Conservation (phyloP, 2,113 vertebrate genomes). For the Petroica traversi region DNA sequence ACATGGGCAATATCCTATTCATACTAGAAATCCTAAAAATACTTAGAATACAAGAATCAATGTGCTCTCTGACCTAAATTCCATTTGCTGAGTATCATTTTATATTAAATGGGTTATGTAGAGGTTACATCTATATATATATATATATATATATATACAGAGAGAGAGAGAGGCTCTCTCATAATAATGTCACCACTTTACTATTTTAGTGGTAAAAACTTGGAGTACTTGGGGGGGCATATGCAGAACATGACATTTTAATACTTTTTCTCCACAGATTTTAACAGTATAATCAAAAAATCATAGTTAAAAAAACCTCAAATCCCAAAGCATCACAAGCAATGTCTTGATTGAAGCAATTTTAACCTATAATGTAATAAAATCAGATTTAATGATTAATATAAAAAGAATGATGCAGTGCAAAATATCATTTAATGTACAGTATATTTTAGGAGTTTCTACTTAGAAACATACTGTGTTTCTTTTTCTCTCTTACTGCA, state of each 20-base stretch:
- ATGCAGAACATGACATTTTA: slow-evolving; percentile 21
- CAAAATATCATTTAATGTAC: background rate
- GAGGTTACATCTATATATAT: background rate
- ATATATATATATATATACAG: too few species aligned
- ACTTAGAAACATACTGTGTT: background rate
- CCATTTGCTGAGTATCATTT: background rate
- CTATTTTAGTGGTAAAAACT: background rate
- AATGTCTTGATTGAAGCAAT: background rate
- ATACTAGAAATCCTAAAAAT: background rate
- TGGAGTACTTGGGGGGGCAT: background rate
- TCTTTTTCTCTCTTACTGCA: background rate
- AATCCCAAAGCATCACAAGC: background rate
- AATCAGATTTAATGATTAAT: background rate
- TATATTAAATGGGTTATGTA: background rate
- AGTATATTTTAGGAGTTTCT: background rate
- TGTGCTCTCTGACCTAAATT: background rate
- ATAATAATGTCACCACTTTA: background rate
- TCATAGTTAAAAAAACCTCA: background rate
- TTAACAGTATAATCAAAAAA: slow-evolving; percentile 9
- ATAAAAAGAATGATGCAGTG: background rate
- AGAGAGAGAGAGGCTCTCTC: too few species aligned
- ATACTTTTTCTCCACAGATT: background rate
- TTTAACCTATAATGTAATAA: slow-evolving; percentile 12
- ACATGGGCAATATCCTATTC: background rate
- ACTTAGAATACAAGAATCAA: background rate